phyloP scores from a whole-genome alignment of 64 coral and sea anemone genomes.

The Pachyseris speciosa region DNA sequence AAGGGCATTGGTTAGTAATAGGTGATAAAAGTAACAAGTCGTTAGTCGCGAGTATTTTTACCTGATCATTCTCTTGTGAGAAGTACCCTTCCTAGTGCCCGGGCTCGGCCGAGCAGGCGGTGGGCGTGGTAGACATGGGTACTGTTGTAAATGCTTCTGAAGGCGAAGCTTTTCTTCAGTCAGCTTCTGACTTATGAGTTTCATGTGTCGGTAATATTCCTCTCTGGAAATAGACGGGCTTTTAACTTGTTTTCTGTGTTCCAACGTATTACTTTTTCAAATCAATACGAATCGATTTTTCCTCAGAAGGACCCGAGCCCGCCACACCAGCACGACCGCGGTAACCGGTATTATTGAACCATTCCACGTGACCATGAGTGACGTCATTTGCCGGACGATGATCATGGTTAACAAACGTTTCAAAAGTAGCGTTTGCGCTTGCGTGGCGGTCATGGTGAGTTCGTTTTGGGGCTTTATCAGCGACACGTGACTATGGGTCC shows the following conservation, averaged over 20 bases:
- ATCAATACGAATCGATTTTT: conserved; percentile 63
- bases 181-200: conserved; percentile 78
- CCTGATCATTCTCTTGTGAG: conserved; percentile 91
- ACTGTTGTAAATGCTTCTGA: conserved; percentile 44
- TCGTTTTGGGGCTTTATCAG: neutral
- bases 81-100: conserved; percentile 63
- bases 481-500: neutral
- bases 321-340: conserved; percentile 4
- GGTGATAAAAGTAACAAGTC: too few species aligned
- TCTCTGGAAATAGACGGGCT: conserved; percentile 47
- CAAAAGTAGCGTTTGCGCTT: conserved; percentile 87
- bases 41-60: conserved; percentile 47
- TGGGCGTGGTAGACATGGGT: conserved; percentile 76
- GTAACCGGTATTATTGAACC: conserved; percentile 34
- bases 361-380: conserved; percentile 45
- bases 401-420: conserved; percentile 76
- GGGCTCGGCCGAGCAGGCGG: conserved; percentile 67
- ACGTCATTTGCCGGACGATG: conserved; percentile 22
- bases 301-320: neutral
- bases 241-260: conserved; percentile 21
- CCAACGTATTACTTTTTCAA: conserved; percentile 23
- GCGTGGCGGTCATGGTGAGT: conserved; percentile 38
- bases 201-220: conserved; percentile 89
- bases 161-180: conserved; percentile 67
- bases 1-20: too few species aligned